Base-by-base conservation (phyloP, 2,113 vertebrate species). In the Mobula birostris region DNA sequence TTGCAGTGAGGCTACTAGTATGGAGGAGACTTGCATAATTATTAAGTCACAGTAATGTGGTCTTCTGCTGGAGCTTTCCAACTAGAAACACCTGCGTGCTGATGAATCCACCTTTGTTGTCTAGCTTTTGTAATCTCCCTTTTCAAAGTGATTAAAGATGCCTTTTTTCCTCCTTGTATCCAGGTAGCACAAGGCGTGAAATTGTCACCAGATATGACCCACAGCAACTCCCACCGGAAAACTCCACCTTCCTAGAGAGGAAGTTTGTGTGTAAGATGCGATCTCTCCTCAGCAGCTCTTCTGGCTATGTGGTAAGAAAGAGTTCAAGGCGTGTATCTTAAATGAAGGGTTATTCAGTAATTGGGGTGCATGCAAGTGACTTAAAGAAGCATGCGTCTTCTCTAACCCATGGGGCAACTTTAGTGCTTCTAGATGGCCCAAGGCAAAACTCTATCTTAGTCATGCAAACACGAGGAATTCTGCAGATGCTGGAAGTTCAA, bases 201-300 rank as follows among this genome's bases (percentile, higher is more conserved):
- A 11, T 24, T 27, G 7, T 40, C 12, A 36, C 3, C 17, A 93
- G 90, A 0, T 93, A 72, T 4, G 90, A 93, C 14, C 90, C 90
- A 27, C 68, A 74, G 32, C 90, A 72, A 12, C 90, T 93, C 9
- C 90, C 90, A 27, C 68, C 90, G 5, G 90, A 93, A 68, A 93
- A 93, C 70, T 93, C 90, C 36, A 48, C 68, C 36, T 93, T 93
- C 68, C 32, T 93, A 14, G 90, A 93, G 36, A 36, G 90, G 36
- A 93, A 48, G 4, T 93, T 93, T 70, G 90, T 93, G 66, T 93
- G 90, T n/a, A 70, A 74, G 72, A 93, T 93, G 90, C 66, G 90
- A 21, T 93, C 90, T 9, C 68, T 93, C 8, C 90, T 93, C 66
- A 74, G 74, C 66, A 93, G 32, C 32, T 29, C 90, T 32, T 93